Evolutionary conservation across 2,888 invertebrate genomes (phyloP).

Genomic region (Parnassius mnemosyne): DNA sequence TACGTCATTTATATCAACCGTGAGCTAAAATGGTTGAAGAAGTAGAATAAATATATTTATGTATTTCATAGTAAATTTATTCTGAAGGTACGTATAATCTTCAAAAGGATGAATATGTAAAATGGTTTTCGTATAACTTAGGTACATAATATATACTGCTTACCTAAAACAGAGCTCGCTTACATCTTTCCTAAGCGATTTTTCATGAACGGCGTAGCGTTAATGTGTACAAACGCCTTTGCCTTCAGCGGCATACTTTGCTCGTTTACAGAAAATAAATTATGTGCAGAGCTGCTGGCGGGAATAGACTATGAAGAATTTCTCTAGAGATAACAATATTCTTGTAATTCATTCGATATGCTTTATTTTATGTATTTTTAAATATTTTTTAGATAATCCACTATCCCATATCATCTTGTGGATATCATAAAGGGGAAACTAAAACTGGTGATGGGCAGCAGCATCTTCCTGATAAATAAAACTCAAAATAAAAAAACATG

Average conservation of each 20-base stretch:
- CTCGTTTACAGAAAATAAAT: constrained; percentile 75
- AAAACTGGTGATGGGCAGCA: too few species aligned
- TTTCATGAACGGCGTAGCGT: constrained; percentile 75
- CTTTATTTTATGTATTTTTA: too few species aligned
- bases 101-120: constrained; percentile 14
- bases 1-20: too few species aligned
- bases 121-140: constrained; percentile 27
- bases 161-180: constrained; percentile 49
- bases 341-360: background rate
- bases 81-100: constrained; percentile 8
- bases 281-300: constrained; percentile 59
- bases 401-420: too few species aligned
- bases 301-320: constrained; percentile 55
- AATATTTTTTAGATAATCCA: too few species aligned
- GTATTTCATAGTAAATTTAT: background rate
- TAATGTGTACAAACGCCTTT: constrained; percentile 77
- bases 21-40: too few species aligned
- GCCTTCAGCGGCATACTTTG: constrained; percentile 70
- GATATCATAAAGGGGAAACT: too few species aligned
- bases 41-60: too few species aligned
- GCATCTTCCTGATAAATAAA: too few species aligned
- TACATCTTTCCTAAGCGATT: constrained; percentile 72
- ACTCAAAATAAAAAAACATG: too few species aligned
- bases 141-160: constrained; percentile 38
- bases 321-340: constrained; percentile 53